Evolutionary conservation across 1,140 invertebrate species (phyloP).

Genomic region (Drosophila ogumai): DNA sequence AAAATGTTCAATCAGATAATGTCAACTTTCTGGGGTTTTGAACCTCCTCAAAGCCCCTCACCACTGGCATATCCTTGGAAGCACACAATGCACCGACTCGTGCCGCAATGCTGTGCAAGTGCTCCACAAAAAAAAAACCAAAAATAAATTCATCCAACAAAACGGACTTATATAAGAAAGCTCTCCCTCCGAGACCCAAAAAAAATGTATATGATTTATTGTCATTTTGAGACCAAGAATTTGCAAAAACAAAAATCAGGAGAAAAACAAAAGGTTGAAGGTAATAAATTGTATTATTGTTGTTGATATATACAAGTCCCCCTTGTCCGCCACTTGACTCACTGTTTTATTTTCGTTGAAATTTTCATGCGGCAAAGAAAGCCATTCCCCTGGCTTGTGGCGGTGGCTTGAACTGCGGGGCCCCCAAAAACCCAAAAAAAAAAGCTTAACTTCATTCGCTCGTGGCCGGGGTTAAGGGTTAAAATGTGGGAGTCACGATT

Average conservation of each 20-base stretch:
- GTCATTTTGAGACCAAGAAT: constrained; percentile 82
- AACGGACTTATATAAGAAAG: constrained; percentile 40
- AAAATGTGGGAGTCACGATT: constrained; percentile 85
- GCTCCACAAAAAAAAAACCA: neutral
- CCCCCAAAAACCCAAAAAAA: constrained; percentile 36
- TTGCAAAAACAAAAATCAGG: constrained; percentile 52
- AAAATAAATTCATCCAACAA: constrained; percentile 11
- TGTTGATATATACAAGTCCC: constrained; percentile 60
- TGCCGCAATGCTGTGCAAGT: constrained; percentile 46
- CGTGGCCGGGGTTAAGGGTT: constrained; percentile 82
- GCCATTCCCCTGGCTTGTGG: constrained; percentile 53
- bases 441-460: constrained; percentile 76
- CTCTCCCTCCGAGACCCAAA: constrained; percentile 33
- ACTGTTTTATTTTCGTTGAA: constrained; percentile 46
- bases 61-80: constrained; percentile 11
- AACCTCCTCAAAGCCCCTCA: neutral
- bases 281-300: constrained; percentile 84
- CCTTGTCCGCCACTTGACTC: constrained; percentile 16
- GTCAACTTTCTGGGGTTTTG: neutral
- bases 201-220: constrained; percentile 83
- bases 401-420: constrained; percentile 25
- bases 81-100: constrained; percentile 47
- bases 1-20: constrained; percentile 3
- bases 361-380: constrained; percentile 58
- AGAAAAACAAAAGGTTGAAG: constrained; percentile 49